Evolutionary conservation across 2,797 vertebrate species (phyloP).

Genomic region (Tympanoctomys barrerae): DNA sequence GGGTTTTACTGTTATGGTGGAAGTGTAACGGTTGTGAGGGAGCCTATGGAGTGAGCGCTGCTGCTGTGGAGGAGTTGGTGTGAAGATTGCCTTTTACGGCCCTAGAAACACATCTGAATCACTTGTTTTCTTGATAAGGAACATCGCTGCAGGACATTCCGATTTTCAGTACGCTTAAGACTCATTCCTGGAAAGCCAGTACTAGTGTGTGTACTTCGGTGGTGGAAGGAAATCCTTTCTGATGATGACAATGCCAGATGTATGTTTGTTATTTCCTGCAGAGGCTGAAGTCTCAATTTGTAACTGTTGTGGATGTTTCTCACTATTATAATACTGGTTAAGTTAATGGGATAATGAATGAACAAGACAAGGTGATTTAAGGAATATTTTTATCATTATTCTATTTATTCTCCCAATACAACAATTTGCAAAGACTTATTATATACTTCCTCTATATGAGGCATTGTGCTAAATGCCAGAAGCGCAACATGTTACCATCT

Average conservation of each 20-base stretch:
- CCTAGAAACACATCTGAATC: not conserved
- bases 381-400: not conserved
- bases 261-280: slow-evolving; percentile 26
- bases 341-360: not conserved
- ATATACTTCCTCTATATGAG: not conserved
- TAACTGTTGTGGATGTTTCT: not conserved
- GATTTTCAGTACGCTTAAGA: not conserved
- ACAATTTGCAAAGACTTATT: not conserved
- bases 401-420: not conserved
- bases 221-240: slow-evolving; percentile 29
- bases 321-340: slow-evolving; percentile 14
- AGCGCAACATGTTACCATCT: not conserved
- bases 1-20: slow-evolving; percentile 52
- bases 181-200: slow-evolving; percentile 16
- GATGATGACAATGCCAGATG: not conserved
- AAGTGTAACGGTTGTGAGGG: slow-evolving; percentile 45
- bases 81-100: not conserved
- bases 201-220: not conserved
- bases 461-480: not conserved
- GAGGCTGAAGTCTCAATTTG: not conserved
- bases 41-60: not conserved
- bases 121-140: not conserved
- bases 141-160: not conserved
- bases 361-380: not conserved
- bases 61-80: not conserved